Conservation (phyloP, 2,113 vertebrate species). For the Callopanchax toddi region DNA sequence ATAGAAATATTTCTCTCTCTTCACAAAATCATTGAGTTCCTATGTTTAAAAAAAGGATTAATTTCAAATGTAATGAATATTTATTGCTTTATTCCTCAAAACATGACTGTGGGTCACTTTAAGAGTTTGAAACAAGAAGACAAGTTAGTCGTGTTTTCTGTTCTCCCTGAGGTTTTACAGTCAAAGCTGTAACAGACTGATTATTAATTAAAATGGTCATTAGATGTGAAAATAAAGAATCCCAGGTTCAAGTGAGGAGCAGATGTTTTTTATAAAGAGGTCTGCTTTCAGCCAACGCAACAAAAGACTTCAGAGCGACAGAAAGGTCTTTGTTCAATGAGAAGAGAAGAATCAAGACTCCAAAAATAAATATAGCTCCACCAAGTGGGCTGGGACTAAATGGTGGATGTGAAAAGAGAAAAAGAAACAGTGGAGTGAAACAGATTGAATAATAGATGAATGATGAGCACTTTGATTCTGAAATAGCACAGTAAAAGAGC, state of each 20-base stretch:
- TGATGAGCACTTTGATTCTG: constrained; percentile 76
- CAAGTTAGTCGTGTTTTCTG: not conserved
- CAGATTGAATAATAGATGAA: constrained; percentile 79
- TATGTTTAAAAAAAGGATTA: no score
- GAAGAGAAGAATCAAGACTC: constrained; percentile 26
- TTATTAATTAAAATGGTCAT: constrained; percentile 1
- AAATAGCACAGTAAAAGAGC: constrained; percentile 71
- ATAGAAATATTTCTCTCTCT: no score
- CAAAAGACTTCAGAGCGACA: constrained; percentile 1
- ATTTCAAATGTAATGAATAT: no score
- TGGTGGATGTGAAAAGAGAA: constrained; percentile 65
- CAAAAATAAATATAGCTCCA: constrained; percentile 71
- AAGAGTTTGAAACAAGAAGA: no score
- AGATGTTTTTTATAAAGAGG: not conserved
- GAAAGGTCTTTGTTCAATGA: constrained; percentile 7
- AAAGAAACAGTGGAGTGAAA: constrained; percentile 75
- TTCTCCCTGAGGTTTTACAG: not conserved
- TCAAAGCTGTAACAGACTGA: not conserved
- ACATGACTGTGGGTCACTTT: no score
- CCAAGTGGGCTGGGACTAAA: constrained; percentile 66
- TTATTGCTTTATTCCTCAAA: no score
- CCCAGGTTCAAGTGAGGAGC: not conserved
- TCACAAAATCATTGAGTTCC: no score
- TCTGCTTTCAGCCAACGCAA: constrained; percentile 10
- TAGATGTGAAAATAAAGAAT: not conserved